phyloP scores from a whole-genome alignment of 2,113 vertebrate genomes.

The Pyrgilauda ruficollis region DNA sequence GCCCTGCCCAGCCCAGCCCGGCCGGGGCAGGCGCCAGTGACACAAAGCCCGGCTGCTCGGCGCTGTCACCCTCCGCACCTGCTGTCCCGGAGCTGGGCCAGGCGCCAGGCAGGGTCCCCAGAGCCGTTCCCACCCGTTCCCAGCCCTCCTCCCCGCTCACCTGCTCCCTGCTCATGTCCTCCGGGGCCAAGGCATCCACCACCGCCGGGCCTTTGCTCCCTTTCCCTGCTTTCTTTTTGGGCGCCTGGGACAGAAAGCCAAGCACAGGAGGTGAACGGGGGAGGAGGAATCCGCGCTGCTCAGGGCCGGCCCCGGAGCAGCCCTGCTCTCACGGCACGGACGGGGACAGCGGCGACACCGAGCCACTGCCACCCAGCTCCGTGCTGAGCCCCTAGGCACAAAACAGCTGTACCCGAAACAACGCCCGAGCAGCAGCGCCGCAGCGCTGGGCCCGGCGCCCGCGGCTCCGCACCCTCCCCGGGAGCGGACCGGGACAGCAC shows the following conservation, averaged over 20 bases:
- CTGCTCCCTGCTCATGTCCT: constrained; percentile 88
- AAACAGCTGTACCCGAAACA: neutral
- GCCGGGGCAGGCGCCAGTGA: neutral
- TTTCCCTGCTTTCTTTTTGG: constrained; percentile 72
- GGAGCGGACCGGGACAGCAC: neutral
- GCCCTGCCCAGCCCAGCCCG: too few relatives aligned
- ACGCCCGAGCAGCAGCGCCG: neutral
- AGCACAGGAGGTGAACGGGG: rapidly evolving
- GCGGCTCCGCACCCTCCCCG: neutral
- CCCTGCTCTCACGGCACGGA: neutral
- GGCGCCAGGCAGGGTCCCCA: neutral
- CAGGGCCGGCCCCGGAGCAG: neutral
- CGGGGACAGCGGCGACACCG: neutral
- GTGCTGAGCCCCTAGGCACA: rapidly evolving
- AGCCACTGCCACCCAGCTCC: neutral
- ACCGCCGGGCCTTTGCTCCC: constrained; percentile 59
- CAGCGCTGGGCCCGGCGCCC: neutral
- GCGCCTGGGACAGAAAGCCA: constrained; percentile 71
- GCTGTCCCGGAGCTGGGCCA: neutral
- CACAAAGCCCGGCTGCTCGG: neutral
- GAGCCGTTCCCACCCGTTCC: neutral
- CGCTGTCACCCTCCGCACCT: neutral
- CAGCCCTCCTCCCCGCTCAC: constrained; percentile 59
- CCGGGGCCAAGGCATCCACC: constrained; percentile 77
- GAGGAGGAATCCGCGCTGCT: rapidly evolving